phyloP scores from a whole-genome alignment of 2,113 vertebrate genomes.

The Nestor notabilis region DNA sequence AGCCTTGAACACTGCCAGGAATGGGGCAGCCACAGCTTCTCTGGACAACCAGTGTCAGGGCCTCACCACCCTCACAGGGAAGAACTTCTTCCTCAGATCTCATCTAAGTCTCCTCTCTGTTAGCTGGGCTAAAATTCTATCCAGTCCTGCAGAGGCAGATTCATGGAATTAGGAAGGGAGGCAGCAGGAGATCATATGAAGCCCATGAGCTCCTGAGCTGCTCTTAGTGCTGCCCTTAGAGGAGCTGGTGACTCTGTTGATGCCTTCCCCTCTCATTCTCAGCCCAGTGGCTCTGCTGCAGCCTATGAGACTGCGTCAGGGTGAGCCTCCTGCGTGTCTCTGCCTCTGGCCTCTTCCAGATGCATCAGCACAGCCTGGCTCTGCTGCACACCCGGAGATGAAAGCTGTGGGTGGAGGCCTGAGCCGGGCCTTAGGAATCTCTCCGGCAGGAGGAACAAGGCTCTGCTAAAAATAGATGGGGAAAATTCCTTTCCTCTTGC shows the following conservation, averaged over 20 bases:
- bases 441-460: not conserved
- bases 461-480: slow-evolving; percentile 28
- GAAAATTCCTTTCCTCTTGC: slow-evolving; percentile 37
- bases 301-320: not conserved
- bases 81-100: not conserved
- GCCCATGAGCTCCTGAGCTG: not conserved
- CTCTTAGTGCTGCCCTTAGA: not conserved
- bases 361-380: not conserved
- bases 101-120: not conserved
- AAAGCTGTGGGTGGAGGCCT: not conserved
- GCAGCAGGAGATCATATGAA: not conserved
- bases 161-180: not conserved
- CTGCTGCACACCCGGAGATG: not conserved
- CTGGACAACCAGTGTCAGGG: not conserved
- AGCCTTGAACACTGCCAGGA: not conserved
- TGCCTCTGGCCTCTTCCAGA: not conserved
- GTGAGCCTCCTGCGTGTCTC: too few relatives aligned
- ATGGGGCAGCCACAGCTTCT: not conserved
- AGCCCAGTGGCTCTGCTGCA: rapidly evolving
- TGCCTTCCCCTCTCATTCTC: not conserved
- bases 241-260: rapidly evolving
- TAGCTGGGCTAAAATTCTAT: not conserved
- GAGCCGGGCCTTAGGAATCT: not conserved
- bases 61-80: not conserved
- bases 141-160: not conserved